Conservation (phyloP, 2,888 invertebrate species). For the Cataglyphis livida region DNA sequence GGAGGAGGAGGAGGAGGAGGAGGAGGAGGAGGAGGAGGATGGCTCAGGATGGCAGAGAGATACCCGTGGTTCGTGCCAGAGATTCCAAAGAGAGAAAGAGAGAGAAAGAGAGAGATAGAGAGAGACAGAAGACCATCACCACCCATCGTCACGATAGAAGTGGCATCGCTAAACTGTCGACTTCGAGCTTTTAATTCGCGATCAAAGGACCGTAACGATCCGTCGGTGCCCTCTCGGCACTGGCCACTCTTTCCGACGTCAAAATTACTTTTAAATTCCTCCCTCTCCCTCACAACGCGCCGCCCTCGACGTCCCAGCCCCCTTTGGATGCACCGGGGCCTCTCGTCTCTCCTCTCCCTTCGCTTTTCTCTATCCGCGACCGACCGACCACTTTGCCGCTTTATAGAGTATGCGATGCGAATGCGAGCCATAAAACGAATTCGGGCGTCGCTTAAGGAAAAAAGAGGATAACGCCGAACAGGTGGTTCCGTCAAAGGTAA, state of each 20-base stretch:
- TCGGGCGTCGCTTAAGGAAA: slow-evolving; percentile 66
- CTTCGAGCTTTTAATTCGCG: slow-evolving; percentile 84
- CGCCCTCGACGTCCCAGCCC: slow-evolving; percentile 23
- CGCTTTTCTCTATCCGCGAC: slow-evolving; percentile 48
- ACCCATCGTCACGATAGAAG: slow-evolving; percentile 69
- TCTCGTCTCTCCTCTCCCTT: slow-evolving; percentile 46
- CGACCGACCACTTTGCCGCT: slow-evolving; percentile 68
- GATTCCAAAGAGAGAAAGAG: slow-evolving; percentile 28
- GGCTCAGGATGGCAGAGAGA: slow-evolving; percentile 35
- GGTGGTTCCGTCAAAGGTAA: slow-evolving; percentile 77
- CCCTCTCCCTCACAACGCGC: slow-evolving; percentile 9
- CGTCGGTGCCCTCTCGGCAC: slow-evolving; percentile 71
- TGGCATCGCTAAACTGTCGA: slow-evolving; percentile 80
- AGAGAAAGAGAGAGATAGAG: slow-evolving; percentile 25
- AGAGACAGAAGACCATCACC: slow-evolving; percentile 41
- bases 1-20: slow-evolving; percentile 54
- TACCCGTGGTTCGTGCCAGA: slow-evolving; percentile 30
- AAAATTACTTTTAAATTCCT: slow-evolving; percentile 79
- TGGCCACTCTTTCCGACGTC: slow-evolving; percentile 75
- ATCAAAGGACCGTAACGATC: slow-evolving; percentile 82
- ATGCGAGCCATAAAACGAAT: slow-evolving; percentile 67
- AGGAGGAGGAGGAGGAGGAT: slow-evolving; percentile 45
- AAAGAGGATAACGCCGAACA: slow-evolving; percentile 72
- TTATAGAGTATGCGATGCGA: slow-evolving; percentile 64
- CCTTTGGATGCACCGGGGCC: slow-evolving; percentile 35